These are phyloP conservation scores for Zaprionus inermis DNA, from an alignment of 1,140 invertebrate genomes.

Conservation along the genomic window DNA sequence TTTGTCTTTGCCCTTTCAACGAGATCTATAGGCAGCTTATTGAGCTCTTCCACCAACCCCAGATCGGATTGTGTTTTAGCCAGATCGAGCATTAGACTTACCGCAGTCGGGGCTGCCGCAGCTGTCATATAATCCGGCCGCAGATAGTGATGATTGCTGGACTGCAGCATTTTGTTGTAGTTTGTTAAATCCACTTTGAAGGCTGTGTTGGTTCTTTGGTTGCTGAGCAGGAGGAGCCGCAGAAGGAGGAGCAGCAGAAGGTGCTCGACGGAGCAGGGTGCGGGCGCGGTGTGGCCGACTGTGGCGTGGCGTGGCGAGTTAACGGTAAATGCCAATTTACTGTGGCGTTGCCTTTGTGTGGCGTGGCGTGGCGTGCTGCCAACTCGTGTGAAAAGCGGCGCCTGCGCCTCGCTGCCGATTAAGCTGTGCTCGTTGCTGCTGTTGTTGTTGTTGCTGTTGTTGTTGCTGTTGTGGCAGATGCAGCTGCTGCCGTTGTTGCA, in stretches of 20 bases:
- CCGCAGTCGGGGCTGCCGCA: constrained; percentile 92
- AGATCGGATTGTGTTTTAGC: too few species aligned
- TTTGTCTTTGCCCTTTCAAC: too few species aligned
- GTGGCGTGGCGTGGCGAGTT: constrained; percentile 23
- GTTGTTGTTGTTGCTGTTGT: constrained; percentile 24
- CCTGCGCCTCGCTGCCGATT: constrained; percentile 63
- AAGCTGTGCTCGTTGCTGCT: constrained; percentile 47
- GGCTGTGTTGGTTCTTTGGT: constrained; percentile 68
- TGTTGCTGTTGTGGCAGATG: constrained; percentile 17
- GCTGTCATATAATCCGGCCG: constrained; percentile 96
- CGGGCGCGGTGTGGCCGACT: constrained; percentile 28
- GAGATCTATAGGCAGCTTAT: too few species aligned
- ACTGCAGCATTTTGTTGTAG: constrained; percentile 90
- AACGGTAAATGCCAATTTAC: constrained; percentile 62
- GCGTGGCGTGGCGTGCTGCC: constrained; percentile 56
- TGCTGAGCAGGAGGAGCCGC: constrained; percentile 37
- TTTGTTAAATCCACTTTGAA: constrained; percentile 84
- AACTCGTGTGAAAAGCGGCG: constrained; percentile 76
- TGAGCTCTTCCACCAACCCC: too few species aligned
- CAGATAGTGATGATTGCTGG: constrained; percentile 93
- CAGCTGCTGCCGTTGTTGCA: constrained; percentile 29
- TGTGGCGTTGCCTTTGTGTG: constrained; percentile 6
- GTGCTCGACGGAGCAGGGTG: constrained; percentile 28
- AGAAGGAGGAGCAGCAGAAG: neutral
- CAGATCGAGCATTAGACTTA: constrained; percentile 86